These are phyloP conservation scores for Gymnopithys bicolor DNA, from an alignment of 2,797 vertebrate species.

Conservation along the genomic window DNA sequence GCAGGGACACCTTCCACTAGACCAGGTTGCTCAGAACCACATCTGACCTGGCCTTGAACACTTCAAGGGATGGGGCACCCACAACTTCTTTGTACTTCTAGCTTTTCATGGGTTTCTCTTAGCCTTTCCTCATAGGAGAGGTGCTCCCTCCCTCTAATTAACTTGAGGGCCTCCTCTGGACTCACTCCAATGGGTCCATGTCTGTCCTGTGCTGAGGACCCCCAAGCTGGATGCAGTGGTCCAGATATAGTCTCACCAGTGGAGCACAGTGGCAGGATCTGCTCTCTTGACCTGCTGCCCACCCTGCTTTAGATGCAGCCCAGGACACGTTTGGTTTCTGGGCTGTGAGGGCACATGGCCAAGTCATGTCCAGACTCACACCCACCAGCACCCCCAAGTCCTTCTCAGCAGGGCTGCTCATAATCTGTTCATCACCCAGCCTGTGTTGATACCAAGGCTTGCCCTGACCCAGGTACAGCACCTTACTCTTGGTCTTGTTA, in stretches of 20 bases:
- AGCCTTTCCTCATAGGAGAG: background rate
- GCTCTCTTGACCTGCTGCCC: background rate
- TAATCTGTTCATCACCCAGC: background rate
- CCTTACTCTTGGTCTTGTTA: background rate
- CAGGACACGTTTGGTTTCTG: background rate
- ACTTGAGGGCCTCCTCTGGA: fast-evolving
- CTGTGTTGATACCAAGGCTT: background rate
- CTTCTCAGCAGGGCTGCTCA: background rate
- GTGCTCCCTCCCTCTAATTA: fast-evolving
- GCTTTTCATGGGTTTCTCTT: background rate
- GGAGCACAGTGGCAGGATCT: background rate
- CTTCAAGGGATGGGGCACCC: background rate
- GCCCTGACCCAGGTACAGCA: background rate
- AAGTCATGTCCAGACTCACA: background rate
- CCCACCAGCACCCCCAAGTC: background rate
- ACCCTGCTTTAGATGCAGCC: background rate
- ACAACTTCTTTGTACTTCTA: background rate
- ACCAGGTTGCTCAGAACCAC: background rate
- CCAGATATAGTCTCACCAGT: background rate
- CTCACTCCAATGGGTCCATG: fast-evolving
- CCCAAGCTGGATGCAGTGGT: background rate
- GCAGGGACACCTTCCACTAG: background rate
- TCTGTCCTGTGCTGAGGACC: background rate
- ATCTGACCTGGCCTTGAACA: background rate
- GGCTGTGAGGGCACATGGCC: background rate